These are phyloP conservation scores for Tipula lateralis DNA, from an alignment of 2,888 invertebrate genomes.

Conservation along the genomic window DNA sequence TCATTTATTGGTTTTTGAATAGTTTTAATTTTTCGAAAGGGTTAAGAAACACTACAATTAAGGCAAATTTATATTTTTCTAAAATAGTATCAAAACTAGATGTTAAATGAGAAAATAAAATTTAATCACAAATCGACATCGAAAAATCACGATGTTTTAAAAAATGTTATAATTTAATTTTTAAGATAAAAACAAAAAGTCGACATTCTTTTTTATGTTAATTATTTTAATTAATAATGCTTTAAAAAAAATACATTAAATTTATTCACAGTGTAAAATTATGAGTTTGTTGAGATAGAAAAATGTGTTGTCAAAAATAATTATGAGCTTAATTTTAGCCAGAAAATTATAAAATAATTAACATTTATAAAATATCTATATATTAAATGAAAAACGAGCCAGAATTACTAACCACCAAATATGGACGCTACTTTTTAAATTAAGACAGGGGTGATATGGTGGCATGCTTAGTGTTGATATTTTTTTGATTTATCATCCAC, in stretches of 20 bases:
- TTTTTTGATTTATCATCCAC: neutral
- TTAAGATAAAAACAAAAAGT: neutral
- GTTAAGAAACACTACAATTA: neutral
- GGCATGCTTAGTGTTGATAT: neutral
- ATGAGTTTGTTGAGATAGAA: neutral
- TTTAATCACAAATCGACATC: neutral
- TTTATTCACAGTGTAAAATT: neutral
- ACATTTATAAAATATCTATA: neutral
- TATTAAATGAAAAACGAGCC: neutral
- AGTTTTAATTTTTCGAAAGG: neutral
- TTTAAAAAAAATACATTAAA: neutral
- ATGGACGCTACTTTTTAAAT: neutral
- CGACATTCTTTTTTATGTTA: neutral
- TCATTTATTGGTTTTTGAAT: neutral
- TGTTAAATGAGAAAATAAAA: slow-evolving; percentile 3
- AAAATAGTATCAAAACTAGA: neutral
- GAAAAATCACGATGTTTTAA: neutral
- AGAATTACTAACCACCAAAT: slow-evolving; percentile 19
- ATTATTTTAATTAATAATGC: slow-evolving; percentile 15
- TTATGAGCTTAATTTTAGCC: slow-evolving; percentile 2
- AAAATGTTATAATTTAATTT: slow-evolving; percentile 11
- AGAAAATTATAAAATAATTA: neutral
- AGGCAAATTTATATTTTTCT: neutral
- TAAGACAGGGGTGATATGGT: neutral
- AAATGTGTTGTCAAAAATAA: slow-evolving; percentile 21